Conservation (phyloP, 2,113 vertebrate species). For the Halichoeres trimaculatus region DNA sequence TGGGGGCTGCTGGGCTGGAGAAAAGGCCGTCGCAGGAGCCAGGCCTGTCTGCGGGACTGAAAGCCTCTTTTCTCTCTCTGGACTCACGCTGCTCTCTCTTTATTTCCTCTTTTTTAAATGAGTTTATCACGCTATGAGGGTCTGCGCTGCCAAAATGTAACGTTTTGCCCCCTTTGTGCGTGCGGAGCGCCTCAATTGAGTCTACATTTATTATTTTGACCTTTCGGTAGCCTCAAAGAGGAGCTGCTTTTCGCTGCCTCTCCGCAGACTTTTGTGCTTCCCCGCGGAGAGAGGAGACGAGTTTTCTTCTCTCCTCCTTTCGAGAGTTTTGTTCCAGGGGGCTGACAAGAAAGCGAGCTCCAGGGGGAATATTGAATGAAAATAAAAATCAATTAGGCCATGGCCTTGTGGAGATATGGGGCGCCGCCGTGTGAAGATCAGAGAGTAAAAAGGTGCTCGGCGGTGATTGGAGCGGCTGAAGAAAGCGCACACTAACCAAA, state of each 20-base stretch:
- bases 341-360: constrained; percentile 80
- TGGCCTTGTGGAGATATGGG: constrained; percentile 79
- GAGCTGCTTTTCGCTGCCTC: constrained; percentile 73
- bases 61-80: constrained; percentile 79
- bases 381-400: constrained; percentile 89
- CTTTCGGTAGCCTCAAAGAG: constrained; percentile 86
- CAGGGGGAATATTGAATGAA: constrained; percentile 82
- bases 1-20: constrained; percentile 46
- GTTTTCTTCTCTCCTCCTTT: constrained; percentile 59
- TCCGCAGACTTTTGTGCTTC: constrained; percentile 81
- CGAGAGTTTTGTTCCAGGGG: constrained; percentile 83
- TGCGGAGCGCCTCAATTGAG: constrained; percentile 85
- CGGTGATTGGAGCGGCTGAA: constrained; percentile 64
- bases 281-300: constrained; percentile 73
- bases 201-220: constrained; percentile 94
- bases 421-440: constrained; percentile 78
- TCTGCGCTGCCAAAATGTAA: constrained; percentile 84
- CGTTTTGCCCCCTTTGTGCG: constrained; percentile 86
- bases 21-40: constrained; percentile 77
- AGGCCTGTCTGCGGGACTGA: constrained; percentile 82
- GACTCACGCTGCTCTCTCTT: constrained; percentile 85
- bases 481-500: constrained; percentile 78
- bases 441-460: constrained; percentile 67
- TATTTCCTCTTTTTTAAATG: constrained; percentile 85
- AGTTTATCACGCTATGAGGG: constrained; percentile 88